phyloP scores from a whole-genome alignment of 2,113 vertebrate species.

The Brachypteracias leptosomus region DNA sequence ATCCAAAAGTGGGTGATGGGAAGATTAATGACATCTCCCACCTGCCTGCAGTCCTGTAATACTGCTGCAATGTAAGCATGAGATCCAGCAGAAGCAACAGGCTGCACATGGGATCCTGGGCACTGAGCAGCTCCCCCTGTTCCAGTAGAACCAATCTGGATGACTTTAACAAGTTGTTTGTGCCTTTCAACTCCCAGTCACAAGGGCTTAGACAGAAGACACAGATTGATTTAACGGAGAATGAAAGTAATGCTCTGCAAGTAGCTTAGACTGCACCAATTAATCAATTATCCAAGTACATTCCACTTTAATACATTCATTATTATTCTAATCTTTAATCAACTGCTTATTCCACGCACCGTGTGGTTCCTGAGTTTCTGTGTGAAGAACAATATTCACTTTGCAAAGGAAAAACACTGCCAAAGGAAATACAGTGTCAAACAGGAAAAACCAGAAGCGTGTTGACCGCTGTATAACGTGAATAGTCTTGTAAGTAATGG shows the following conservation, averaged over 20 bases:
- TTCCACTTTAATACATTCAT: conserved; percentile 51
- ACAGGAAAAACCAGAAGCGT: neutral
- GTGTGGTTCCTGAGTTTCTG: neutral
- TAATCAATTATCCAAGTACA: conserved; percentile 61
- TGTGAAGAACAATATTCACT: neutral
- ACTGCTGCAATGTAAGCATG: neutral
- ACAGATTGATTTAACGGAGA: conserved; percentile 38
- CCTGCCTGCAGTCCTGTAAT: neutral
- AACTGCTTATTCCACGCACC: conserved; percentile 20
- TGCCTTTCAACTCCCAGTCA: conserved; percentile 7
- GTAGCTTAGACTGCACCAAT: conserved; percentile 49
- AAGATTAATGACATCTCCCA: neutral
- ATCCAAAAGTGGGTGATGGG: neutral
- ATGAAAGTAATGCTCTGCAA: conserved; percentile 24
- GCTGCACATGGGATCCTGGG: neutral
- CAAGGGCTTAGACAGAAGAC: conserved; percentile 20
- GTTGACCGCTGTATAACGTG: neutral
- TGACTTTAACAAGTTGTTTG: neutral
- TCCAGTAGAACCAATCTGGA: neutral
- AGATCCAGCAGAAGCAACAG: neutral
- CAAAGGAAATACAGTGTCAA: neutral
- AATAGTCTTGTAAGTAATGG: neutral
- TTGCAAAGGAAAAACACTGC: neutral
- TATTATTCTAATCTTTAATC: conserved; percentile 42
- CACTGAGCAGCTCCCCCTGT: neutral